Evolutionary conservation across 2,888 invertebrate genomes (phyloP).

Genomic region (Seladonia tumulorum): DNA sequence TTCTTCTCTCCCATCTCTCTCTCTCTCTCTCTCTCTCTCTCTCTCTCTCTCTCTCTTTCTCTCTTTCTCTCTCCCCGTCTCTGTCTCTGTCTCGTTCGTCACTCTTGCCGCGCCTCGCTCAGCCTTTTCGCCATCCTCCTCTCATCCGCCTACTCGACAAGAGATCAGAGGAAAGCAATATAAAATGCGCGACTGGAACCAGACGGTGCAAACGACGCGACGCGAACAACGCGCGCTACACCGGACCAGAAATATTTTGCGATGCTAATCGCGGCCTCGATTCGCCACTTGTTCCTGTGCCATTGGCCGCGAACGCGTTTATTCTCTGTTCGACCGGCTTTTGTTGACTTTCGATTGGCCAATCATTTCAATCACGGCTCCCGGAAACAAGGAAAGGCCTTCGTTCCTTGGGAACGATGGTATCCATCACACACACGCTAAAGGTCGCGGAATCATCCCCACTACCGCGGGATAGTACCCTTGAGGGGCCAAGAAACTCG

Average conservation of each 20-base stretch:
- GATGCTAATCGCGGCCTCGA: constrained; percentile 68
- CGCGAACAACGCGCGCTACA: background rate
- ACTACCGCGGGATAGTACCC: too few relatives aligned
- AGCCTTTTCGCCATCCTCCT: constrained; percentile 59
- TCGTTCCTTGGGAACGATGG: constrained; percentile 22
- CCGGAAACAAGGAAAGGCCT: constrained; percentile 26
- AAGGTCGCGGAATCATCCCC: too few relatives aligned
- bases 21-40: constrained; percentile 35
- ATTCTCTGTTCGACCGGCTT: constrained; percentile 57
- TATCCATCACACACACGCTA: background rate
- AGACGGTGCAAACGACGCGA: constrained; percentile 38
- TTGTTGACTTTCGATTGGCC: constrained; percentile 56
- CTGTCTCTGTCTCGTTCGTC: constrained; percentile 8
- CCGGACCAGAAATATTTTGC: constrained; percentile 59
- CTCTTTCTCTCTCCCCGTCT: constrained; percentile 26
- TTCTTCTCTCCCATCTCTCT: background rate
- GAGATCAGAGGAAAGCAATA: constrained; percentile 72
- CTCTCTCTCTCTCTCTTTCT: constrained; percentile 1
- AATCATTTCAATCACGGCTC: constrained; percentile 64
- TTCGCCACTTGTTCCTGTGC: constrained; percentile 60
- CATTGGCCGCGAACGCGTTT: constrained; percentile 62
- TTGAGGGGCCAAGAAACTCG: too few relatives aligned
- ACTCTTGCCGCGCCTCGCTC: constrained; percentile 44
- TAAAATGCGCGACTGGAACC: constrained; percentile 57
- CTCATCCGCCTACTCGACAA: background rate